Evolutionary conservation across 37 sponge, comb jelly and placozoan genomes (phyloP).

Genomic region (Eunapius fragilis): DNA sequence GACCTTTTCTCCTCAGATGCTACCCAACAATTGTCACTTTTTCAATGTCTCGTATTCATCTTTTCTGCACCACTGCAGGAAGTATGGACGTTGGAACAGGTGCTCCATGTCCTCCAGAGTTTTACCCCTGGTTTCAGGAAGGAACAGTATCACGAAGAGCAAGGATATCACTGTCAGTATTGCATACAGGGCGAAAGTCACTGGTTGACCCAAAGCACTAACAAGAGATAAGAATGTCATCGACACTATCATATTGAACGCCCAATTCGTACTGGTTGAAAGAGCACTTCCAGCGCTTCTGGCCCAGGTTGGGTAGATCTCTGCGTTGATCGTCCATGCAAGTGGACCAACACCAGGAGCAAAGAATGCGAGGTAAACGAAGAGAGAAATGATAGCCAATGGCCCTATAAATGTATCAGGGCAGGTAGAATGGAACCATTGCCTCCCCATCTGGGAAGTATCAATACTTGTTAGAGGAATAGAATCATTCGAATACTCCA

Average conservation of each 20-base stretch:
- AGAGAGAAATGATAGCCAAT: conserved; percentile 60
- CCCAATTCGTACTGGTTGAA: conserved; percentile 50
- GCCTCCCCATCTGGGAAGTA: not conserved
- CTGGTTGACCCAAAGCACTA: conserved; percentile 9
- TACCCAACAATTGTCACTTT: too few species aligned
- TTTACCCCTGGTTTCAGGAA: conserved; percentile 62
- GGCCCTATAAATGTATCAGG: conserved; percentile 51
- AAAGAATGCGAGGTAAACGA: conserved; percentile 35
- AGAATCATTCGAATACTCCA: not conserved
- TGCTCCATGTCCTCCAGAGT: conserved; percentile 51
- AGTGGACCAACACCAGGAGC: conserved; percentile 61
- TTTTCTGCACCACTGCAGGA: conserved; percentile 38
- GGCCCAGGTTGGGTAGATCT: conserved; percentile 67
- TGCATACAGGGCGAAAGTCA: conserved; percentile 55
- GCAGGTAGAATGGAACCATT: conserved; percentile 52
- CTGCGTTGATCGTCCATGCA: conserved; percentile 65
- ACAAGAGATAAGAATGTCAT: conserved; percentile 56
- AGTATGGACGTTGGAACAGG: conserved; percentile 54
- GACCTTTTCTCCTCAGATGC: too few species aligned
- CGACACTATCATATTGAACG: conserved; percentile 41
- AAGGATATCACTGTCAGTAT: conserved; percentile 21
- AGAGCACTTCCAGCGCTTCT: conserved; percentile 32
- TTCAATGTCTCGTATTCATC: too few species aligned
- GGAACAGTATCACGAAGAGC: conserved; percentile 48
- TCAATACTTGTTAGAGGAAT: not conserved